Percentiles rank a stretch among this genome's conserved stretches.
Conservation (phyloP, 2,113 vertebrate genomes). For the Crotophaga sulcirostris region DNA sequence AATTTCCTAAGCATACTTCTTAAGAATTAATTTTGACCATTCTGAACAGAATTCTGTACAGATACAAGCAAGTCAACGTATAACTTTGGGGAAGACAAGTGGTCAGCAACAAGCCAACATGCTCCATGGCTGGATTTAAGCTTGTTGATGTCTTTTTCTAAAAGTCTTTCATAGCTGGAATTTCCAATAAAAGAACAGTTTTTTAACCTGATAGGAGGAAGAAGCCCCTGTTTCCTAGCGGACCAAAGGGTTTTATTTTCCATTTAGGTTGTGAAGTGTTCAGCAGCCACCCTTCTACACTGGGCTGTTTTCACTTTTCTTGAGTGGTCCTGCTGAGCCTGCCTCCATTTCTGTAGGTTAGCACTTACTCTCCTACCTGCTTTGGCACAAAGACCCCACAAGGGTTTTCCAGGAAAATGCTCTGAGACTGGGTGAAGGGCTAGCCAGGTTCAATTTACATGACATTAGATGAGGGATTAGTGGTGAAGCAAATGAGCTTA, state of each 20-base stretch:
- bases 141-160: neutral
- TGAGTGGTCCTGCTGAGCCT: neutral
- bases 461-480: neutral
- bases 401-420: neutral
- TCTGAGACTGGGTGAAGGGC: neutral
- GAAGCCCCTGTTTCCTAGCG: neutral
- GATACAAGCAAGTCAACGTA: neutral
- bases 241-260: neutral
- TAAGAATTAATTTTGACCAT: conserved; percentile 43
- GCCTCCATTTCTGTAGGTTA: neutral
- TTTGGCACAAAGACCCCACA: neutral
- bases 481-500: neutral
- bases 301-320: neutral
- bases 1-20: conserved; percentile 14
- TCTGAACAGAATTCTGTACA: neutral
- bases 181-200: neutral
- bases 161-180: neutral
- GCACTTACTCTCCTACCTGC: neutral
- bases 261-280: neutral
- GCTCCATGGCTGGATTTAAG: neutral
- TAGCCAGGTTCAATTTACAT: neutral
- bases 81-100: neutral
- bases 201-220: neutral
- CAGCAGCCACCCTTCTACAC: neutral
- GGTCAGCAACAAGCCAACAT: neutral